Evolutionary conservation across 1,140 invertebrate genomes (phyloP).

Genomic region (Gryllus bimaculatus): DNA sequence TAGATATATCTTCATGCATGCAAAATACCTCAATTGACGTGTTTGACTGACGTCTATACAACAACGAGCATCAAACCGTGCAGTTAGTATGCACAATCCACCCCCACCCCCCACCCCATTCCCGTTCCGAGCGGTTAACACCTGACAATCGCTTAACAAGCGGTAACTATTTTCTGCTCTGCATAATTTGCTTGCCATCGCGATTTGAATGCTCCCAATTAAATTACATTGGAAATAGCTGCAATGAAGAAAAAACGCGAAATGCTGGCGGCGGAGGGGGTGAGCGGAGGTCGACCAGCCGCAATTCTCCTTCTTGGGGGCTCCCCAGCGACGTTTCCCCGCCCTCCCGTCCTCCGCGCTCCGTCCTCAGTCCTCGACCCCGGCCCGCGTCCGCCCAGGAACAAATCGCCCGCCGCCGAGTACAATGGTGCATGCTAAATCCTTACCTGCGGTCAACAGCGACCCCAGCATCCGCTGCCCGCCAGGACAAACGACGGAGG

Average conservation of each 20-base stretch:
- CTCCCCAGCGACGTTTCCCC: neutral
- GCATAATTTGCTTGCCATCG: neutral
- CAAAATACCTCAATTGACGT: too few species aligned
- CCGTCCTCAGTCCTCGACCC: neutral
- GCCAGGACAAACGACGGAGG: too few species aligned
- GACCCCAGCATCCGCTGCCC: too few species aligned
- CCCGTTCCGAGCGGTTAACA: too few species aligned
- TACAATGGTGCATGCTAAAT: neutral
- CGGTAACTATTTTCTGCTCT: too few species aligned
- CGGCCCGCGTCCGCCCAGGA: neutral
- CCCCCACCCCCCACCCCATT: too few species aligned
- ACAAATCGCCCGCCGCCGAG: too few species aligned
- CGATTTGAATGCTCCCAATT: neutral
- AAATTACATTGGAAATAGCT: neutral
- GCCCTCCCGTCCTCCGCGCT: neutral
- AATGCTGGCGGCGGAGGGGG: neutral
- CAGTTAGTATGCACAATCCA: too few species aligned
- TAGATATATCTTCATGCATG: too few species aligned
- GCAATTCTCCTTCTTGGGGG: neutral
- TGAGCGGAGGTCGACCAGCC: neutral
- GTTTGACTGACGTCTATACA: too few species aligned
- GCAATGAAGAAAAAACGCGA: neutral
- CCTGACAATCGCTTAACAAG: too few species aligned
- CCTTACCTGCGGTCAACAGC: neutral
- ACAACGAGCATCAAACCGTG: too few species aligned